Base-by-base conservation (phyloP, 2,888 invertebrate genomes). In the Caenorhabditis auriculariae region DNA sequence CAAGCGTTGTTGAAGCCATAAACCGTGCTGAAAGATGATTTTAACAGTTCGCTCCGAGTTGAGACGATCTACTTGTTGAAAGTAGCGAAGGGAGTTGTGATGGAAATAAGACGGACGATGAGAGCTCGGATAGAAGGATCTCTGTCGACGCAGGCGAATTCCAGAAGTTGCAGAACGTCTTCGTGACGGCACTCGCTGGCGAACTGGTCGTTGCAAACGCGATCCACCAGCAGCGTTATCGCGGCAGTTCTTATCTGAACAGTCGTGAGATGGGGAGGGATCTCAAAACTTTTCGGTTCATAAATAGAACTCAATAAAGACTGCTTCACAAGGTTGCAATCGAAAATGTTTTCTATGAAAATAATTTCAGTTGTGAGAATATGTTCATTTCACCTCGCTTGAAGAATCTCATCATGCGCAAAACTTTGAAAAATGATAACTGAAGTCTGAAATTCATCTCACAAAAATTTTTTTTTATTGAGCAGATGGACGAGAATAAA, bases 241-340 rank as follows among this genome's bases (percentile, higher is more conserved):
- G 76, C 70, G 15, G 69, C 64, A 42, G 61, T 51, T 53, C 77
- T 58, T 59, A 77, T 60, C 71, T 76, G 44, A 53, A 69, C 32
- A 29, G 59, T n/a, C n/a, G 39, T 28, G 35, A 21, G 17, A n/a
- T 19, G 9, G 41, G 9, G 9, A n/a, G 17, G 41, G 9, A 35
- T 12, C n/a, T 35, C n/a, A 41, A 41, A n/a, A n/a, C n/a, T n/a
- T n/a, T n/a, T n/a, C n/a, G n/a, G n/a, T n/a, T n/a, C n/a, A n/a
- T n/a, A n/a, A n/a, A n/a, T n/a, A n/a, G n/a, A n/a, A n/a, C n/a
- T n/a, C n/a, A n/a, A n/a, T n/a, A n/a, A n/a, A n/a, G n/a, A n/a
- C n/a, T n/a, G n/a, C n/a, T n/a, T n/a, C n/a, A n/a, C n/a, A n/a
- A n/a, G n/a, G n/a, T n/a, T n/a, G n/a, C n/a, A n/a, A n/a, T n/a